A percentile compares a stretch with the other conserved stretches of the same genome.
Conservation (phyloP, 2,888 invertebrate species). For the Branchellion lobata region DNA sequence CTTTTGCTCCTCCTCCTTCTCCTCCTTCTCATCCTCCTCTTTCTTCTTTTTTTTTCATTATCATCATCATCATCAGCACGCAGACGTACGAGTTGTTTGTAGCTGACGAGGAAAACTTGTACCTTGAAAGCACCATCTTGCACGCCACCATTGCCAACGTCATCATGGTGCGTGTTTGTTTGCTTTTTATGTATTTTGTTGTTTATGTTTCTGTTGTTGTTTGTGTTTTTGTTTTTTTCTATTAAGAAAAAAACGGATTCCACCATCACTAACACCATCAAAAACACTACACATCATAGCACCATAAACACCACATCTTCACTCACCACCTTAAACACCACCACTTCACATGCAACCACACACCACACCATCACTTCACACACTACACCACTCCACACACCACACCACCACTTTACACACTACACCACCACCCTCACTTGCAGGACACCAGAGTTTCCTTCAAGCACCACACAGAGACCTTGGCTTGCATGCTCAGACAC, state of each 20-base stretch:
- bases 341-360: too few species aligned
- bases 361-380: too few species aligned
- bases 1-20: too few species aligned
- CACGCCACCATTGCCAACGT: neutral
- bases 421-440: too few species aligned
- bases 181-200: neutral
- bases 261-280: neutral
- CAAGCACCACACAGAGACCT: too few species aligned
- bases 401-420: too few species aligned
- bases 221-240: neutral
- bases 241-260: neutral
- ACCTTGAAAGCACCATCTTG: neutral
- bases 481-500: too few species aligned
- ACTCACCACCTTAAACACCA: too few species aligned
- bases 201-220: neutral
- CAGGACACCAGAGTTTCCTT: too few species aligned
- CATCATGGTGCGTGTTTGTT: neutral
- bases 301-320: too few species aligned
- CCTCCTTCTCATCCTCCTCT: too few species aligned
- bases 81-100: slow-evolving; percentile 12
- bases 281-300: neutral
- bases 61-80: neutral
- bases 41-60: neutral
- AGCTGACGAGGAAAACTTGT: neutral
- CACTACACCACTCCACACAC: too few species aligned